These are phyloP conservation scores for Prostheceraeus crozeri DNA, from an alignment of 2,888 invertebrate species.

Conservation along the genomic window DNA sequence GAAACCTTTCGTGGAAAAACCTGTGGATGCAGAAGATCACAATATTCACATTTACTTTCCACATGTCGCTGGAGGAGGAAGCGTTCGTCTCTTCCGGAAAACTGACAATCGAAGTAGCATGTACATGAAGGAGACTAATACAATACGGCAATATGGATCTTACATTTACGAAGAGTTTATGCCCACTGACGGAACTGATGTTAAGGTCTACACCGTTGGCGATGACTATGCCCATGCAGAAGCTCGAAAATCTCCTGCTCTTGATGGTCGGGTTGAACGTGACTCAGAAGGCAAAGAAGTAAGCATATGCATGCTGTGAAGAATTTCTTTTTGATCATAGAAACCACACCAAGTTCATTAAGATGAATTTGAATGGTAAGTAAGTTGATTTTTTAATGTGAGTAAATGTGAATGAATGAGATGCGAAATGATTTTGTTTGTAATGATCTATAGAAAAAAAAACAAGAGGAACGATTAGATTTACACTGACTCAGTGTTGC, in stretches of 20 bases:
- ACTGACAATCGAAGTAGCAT: constrained; percentile 77
- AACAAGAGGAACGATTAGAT: too few species aligned
- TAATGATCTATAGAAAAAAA: too few species aligned
- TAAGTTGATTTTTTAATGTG: too few species aligned
- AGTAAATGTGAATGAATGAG: too few species aligned
- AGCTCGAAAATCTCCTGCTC: constrained; percentile 91
- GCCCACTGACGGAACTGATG: constrained; percentile 90
- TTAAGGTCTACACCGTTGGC: constrained; percentile 89
- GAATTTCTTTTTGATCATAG: too few species aligned
- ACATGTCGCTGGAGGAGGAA: constrained; percentile 89
- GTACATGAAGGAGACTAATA: constrained; percentile 75
- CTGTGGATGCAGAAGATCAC: constrained; percentile 97
- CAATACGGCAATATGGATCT: constrained; percentile 89
- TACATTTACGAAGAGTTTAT: constrained; percentile 99
- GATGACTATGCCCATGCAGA: constrained; percentile 99
- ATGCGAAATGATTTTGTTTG: too few species aligned
- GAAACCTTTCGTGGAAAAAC: constrained; percentile 98
- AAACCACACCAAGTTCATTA: too few species aligned
- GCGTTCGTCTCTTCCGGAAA: constrained; percentile 91
- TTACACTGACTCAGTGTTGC: too few species aligned
- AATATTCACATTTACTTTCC: constrained; percentile 99
- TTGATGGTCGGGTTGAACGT: constrained; percentile 94
- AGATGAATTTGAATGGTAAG: too few species aligned
- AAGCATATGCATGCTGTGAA: too few species aligned
- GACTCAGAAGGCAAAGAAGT: constrained; percentile 93